Base-by-base conservation (phyloP, 2,797 vertebrate species). In the Dendrocincla tyrannina region DNA sequence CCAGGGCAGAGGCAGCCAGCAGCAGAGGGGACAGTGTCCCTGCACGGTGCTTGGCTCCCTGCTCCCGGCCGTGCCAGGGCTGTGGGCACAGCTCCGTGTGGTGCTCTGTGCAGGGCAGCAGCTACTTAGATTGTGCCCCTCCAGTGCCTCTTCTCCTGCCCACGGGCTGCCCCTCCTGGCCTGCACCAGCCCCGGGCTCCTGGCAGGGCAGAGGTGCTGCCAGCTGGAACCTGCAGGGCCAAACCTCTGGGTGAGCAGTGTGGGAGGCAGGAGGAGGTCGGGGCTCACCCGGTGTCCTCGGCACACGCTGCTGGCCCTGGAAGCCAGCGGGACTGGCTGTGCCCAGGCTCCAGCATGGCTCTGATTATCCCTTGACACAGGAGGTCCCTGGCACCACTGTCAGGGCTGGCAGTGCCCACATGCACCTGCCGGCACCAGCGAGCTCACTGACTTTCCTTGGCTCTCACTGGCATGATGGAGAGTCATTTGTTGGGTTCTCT, bases 221-320 rank as follows among this genome's bases (percentile, higher is more conserved):
- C 85, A 39, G 42, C 88, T 69, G 81, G 66, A 52, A 14, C 55
- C 49, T 35, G 64, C 33, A 17, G 66, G 79, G 79, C 4, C 1
- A 47, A 85, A 52, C 49, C 47, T 15, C 1, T 0, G 67, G 63
- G 46, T 5, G 79, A 58, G 79, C 32, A 17, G 6, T 3, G 9
- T 2, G 0, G 64, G n/a, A 28, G 32, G 83, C 47, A 42, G 44
- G 1, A 53, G 73, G 88, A 42, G 37, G 72, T 37, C 11, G 1
- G 53, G 42, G 66, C 85, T 70, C 81, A 35, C 58, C 52, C 60
- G 4, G 60, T 8, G 2, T 33, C 56, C 86, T 76, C 2, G 3
- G 76, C 80, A 62, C 1, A 0, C 0, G 2, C 59, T n/a, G 67
- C 58, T 0, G 41, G 1, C 2, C 1, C 7, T 2, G 0, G 25